Evolutionary conservation across 2,797 vertebrate species (phyloP), one percentile per base, ranked within the genome.

Genomic region (Pseudomugil tenellus): DNA sequence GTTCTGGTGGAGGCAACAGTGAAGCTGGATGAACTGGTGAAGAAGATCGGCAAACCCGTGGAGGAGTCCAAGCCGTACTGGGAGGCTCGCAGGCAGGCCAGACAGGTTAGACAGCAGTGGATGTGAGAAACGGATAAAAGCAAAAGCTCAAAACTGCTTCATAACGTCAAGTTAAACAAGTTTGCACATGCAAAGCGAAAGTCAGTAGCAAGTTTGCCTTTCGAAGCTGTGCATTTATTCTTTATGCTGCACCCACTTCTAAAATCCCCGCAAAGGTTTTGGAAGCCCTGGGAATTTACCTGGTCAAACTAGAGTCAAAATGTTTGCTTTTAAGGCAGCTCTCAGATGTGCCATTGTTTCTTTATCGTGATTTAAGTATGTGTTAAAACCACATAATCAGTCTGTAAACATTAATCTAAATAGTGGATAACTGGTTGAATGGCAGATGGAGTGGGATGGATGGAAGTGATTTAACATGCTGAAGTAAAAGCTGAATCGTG

Each of bases 31-130:
- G 97, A 98, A 34, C 90, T 98, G 90, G 92, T 96, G 34, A 98
- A 98, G 93, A 99, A 97, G 92, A 96, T 97, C 0, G 97, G 97
- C 52, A 98, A 98, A 72, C 93, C 96, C 0, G 96, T 99, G 63
- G 97, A 99, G 49, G 97, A 99, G 74, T 98, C 97, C 1, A 99
- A 99, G 84, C 97, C 97, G 2, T 98, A 98, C 90, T 99, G 97
- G 97, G 97, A 99, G 87, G 96, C 97, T n/a, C 94, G 97, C 25
- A 92, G 93, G 71, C 87, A 96, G 85, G 96, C 97, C 21, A 91
- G 96, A 71, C 96, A 98, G 97, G 97, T 98, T 64, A 92, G 95
- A 56, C 29, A 55, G 3, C 26, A 13, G 4, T 0, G 35, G 9
- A 14, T 3, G 11, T 10, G 46, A 0, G 53, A 23, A 21, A 2